A percentile compares a stretch with the other conserved stretches of the same genome.
phyloP scores from a whole-genome alignment of 1,140 invertebrate genomes.

The Megalopta genalis region DNA sequence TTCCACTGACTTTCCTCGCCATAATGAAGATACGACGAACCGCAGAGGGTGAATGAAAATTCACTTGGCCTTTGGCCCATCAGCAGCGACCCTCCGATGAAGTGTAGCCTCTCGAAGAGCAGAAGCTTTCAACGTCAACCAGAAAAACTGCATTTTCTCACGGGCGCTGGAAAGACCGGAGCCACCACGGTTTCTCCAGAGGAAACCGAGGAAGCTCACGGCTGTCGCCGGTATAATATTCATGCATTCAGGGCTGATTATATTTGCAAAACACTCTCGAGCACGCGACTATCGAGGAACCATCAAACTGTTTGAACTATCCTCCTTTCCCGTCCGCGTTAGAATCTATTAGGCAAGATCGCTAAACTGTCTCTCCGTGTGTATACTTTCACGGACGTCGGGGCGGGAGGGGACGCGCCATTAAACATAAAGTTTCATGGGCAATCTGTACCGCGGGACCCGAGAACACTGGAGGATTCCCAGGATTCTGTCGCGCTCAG shows the following conservation, averaged over 20 bases:
- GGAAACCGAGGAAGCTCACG: not conserved
- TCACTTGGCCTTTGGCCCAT: no score
- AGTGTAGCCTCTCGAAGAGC: no score
- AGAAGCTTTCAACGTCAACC: no score
- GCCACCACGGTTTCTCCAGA: not conserved
- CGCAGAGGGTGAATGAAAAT: no score
- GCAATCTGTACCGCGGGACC: not conserved
- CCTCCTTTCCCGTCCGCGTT: constrained; percentile 1
- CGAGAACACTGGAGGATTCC: not conserved
- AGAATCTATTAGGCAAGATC: constrained; percentile 6
- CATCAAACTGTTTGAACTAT: constrained; percentile 6
- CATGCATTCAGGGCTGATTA: constrained; percentile 1
- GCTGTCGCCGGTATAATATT: not conserved
- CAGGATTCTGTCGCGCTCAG: not conserved
- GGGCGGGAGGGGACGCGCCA: not conserved
- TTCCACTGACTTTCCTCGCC: no score
- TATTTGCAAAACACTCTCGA: not conserved
- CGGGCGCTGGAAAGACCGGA: not conserved
- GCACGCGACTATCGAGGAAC: constrained; percentile 1
- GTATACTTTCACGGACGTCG: not conserved
- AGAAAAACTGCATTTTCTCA: not conserved
- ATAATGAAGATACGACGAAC: no score
- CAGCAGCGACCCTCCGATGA: no score
- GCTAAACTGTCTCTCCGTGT: not conserved
- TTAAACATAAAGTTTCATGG: constrained; percentile 1